Evolutionary conservation across 30 jellyfish, hydroid and myxozoan genomes (phyloP), one percentile per base, ranked within the genome.

Genomic region (Aurelia aurita): DNA sequence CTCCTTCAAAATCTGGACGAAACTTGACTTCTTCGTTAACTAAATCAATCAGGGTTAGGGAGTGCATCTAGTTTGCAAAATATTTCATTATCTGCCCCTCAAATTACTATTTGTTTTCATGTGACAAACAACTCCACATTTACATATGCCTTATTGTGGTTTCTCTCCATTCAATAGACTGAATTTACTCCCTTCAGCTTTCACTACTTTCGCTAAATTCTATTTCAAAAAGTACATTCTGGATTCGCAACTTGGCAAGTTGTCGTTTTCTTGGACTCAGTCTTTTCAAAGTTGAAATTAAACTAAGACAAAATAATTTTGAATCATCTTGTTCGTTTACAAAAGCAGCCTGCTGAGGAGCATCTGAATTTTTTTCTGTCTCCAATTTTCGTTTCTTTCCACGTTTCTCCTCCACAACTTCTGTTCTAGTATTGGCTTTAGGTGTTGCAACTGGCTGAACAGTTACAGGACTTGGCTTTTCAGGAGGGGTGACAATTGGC

Each of bases 241-340:
- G 96, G 10, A 87, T 68, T 66, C 77, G 72, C 23, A 87, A n/a
- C 86, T 87, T 87, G 49, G 96, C 96, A 10, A 77, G 80, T 55
- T 87, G 96, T 32, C 90, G 45, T 39, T 76, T 87, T 69, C 84
- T 49, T 59, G 88, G 55, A 31, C 49, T 82, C 14, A 87, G 78
- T 69, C 96, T 71, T 76, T 77, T 75, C 53, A 87, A 68, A 29
- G 96, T 87, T 29, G 96, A 77, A 43, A 87, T 69, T 34, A 87
- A 69, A 57, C 96, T 87, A 39, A 87, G 87, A 76, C 96, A 87
- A 65, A 87, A 87, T 22, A 87, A 80, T 66, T 77, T 76, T 44
- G 88, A 76, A 29, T 87, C 96, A 32, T 87, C 96, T 8, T 87
- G 93, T 46, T 83, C 93, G 58, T 72, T 62, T 1, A 70, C 45